Conservation (phyloP, 2,113 vertebrate species). For the Leptocoma aspasia region DNA sequence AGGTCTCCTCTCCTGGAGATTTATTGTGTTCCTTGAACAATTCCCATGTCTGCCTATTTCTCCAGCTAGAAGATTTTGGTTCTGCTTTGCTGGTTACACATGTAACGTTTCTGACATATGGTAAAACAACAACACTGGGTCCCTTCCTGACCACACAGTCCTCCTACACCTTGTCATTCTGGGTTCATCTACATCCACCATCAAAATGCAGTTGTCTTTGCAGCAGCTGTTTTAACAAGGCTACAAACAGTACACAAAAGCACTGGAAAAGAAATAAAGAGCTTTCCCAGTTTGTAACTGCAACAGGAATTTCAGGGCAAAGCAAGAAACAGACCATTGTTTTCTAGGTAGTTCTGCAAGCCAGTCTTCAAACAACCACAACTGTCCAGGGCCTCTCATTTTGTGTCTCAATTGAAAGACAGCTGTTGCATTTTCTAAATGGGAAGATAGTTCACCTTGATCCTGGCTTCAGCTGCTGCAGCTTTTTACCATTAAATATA, state of each 20-base stretch:
- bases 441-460: not conserved
- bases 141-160: not conserved
- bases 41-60: not conserved
- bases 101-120: not conserved
- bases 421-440: not conserved
- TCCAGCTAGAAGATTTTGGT: not conserved
- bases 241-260: not conserved
- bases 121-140: not conserved
- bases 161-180: not conserved
- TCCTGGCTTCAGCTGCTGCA: not conserved
- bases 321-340: not conserved
- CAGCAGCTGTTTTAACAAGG: not conserved
- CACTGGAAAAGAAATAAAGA: not conserved
- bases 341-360: not conserved
- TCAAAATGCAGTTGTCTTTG: not conserved
- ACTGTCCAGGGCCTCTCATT: not conserved
- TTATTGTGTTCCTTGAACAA: not conserved
- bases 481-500: slow-evolving; percentile 21
- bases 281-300: not conserved
- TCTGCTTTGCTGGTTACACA: not conserved
- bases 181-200: not conserved
- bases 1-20: not conserved
- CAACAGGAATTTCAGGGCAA: not conserved
- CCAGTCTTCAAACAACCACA: not conserved
- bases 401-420: not conserved